A percentile compares a stretch with the other conserved stretches of the same genome.
Conservation (phyloP, 2,113 vertebrate species). For the Anseranas semipalmata region DNA sequence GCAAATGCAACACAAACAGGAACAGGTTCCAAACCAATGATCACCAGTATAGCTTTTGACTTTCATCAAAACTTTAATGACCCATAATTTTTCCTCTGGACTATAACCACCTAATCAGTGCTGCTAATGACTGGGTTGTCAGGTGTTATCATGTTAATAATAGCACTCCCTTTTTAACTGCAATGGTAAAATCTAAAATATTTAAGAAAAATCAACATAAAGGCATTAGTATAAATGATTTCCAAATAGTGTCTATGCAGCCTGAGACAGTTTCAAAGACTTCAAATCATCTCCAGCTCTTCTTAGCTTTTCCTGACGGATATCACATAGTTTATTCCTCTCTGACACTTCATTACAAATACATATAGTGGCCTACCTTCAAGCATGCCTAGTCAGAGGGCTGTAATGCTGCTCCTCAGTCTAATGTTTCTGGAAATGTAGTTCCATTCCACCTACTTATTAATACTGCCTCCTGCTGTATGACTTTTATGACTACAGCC, state of each 20-base stretch:
- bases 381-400: not conserved
- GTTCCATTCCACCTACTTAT: not conserved
- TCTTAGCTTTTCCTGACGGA: not conserved
- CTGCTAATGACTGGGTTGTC: conserved; percentile 41
- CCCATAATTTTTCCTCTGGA: conserved; percentile 55
- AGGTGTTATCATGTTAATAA: not conserved
- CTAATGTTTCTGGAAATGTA: not conserved
- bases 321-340: not conserved
- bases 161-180: not conserved
- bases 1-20: not conserved
- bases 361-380: not conserved
- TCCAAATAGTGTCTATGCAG: not conserved
- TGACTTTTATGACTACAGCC: not conserved
- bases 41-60: conserved; percentile 33
- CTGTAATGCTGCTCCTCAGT: not conserved
- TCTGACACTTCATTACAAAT: not conserved
- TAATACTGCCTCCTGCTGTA: not conserved
- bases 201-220: not conserved
- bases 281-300: not conserved
- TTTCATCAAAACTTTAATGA: conserved; percentile 66
- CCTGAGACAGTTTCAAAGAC: not conserved
- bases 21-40: conserved; percentile 45
- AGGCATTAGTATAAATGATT: not conserved
- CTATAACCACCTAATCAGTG: conserved; percentile 54
- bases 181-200: not conserved